A percentile compares a stretch with the other conserved stretches of the same genome.
phyloP scores from a whole-genome alignment of 2,888 invertebrate genomes.

The Clostera curtula region DNA sequence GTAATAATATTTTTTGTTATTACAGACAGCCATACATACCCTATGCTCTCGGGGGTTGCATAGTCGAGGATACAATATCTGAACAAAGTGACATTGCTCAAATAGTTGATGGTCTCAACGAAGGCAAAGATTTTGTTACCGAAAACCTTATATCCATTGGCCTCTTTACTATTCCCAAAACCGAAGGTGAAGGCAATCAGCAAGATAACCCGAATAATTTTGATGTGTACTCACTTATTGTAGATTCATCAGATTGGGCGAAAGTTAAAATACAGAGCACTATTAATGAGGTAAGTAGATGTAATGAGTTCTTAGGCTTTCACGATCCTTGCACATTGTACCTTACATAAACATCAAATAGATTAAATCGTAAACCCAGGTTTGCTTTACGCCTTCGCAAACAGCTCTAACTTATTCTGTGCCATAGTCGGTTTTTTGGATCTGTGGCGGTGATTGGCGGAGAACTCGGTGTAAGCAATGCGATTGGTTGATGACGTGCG shows the following conservation, averaged over 20 bases:
- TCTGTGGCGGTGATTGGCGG: no score
- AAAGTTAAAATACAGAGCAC: conserved; percentile 46
- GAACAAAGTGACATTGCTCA: conserved; percentile 35
- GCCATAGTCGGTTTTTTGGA: no score
- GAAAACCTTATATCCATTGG: conserved; percentile 54
- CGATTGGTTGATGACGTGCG: no score
- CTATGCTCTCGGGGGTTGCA: conserved; percentile 63
- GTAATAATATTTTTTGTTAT: conserved; percentile 12
- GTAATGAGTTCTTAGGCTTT: no score
- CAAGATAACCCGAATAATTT: conserved; percentile 31
- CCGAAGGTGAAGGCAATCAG: conserved; percentile 15
- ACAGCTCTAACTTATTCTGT: no score
- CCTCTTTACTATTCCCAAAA: conserved; percentile 51
- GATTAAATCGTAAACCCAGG: no score
- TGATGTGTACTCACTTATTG: conserved; percentile 54
- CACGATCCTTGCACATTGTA: no score
- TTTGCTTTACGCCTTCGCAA: no score
- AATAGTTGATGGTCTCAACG: conserved; percentile 39
- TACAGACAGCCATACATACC: conserved; percentile 59
- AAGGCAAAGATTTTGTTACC: conserved; percentile 37
- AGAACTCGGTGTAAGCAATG: no score
- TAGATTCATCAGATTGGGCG: conserved; percentile 50
- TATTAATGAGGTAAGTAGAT: conserved; percentile 51
- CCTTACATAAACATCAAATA: no score
- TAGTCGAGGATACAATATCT: conserved; percentile 52